phyloP scores from a whole-genome alignment of 2,797 vertebrate species.

The Lacerta viridis region DNA sequence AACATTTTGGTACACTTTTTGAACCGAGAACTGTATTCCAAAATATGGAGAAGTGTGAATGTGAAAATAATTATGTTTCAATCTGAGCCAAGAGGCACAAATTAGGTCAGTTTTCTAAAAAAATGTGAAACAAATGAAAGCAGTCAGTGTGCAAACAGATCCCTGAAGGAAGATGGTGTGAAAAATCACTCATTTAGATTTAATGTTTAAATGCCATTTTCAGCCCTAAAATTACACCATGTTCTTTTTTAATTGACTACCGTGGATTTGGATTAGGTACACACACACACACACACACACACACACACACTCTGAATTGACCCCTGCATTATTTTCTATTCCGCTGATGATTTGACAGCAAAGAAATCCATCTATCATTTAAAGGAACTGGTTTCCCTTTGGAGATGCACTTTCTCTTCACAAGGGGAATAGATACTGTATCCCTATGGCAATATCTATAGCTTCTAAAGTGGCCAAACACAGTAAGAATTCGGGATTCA shows the following conservation, averaged over 20 bases:
- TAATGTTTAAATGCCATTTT: background rate
- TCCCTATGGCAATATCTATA: no score
- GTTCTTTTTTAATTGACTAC: conserved; percentile 34
- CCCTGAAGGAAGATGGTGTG: background rate
- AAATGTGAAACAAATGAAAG: no score
- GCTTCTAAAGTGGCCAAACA: background rate
- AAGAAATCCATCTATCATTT: background rate
- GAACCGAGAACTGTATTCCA: no score
- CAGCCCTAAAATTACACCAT: background rate
- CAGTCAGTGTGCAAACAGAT: background rate
- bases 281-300: background rate
- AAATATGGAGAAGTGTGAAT: no score
- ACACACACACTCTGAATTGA: background rate
- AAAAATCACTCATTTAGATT: background rate
- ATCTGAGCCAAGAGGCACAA: no score
- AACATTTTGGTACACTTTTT: no score
- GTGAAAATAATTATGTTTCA: no score
- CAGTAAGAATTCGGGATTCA: background rate
- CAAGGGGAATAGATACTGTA: background rate
- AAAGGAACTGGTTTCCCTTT: background rate
- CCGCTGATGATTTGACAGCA: background rate
- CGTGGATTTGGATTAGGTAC: conserved; percentile 10
- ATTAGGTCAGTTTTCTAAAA: no score
- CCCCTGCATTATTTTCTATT: background rate
- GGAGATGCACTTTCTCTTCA: background rate